Base-by-base conservation (phyloP, 2,888 invertebrate genomes). In the Mimumesa dahlbomi region DNA sequence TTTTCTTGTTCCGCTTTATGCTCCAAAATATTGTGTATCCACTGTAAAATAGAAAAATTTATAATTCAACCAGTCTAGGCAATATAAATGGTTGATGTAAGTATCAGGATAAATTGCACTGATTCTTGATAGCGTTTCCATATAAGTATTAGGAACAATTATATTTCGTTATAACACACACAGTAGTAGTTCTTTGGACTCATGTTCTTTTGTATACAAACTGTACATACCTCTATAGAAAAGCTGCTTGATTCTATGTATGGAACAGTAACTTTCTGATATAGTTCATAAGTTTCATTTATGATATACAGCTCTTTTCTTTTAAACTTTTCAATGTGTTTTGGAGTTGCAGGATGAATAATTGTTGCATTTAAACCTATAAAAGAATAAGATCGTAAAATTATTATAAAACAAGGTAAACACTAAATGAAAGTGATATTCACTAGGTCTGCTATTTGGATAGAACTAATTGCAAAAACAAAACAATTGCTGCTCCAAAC, bases 21-120 rank as follows among this genome's bases (percentile, higher is more conserved):
- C 59, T 97, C 95, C 54, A 99, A 89, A 71, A 99, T 97, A 89
- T 99, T 99, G 89, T 96, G 95, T 0, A 99, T 95, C 99, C 99
- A 99, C 96, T 98, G 90, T 16, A 93, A 93, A 70, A 59, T 73
- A 73, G 64, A 56, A 29, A 19, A 54, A n/a, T n/a, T n/a, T n/a
- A n/a, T n/a, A n/a, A n/a, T n/a, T n/a, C n/a, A n/a, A n/a, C n/a
- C n/a, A n/a, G n/a, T 36, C 11, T 36, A 13, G 1, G n/a, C n/a
- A 11, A 11, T n/a, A 1, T 1, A 13, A 36, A 36, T 36, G 1
- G 4, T 36, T n/a, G 4, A n/a, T 5, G 4, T 1, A 1, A 36
- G 9, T 36, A 11, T 7, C n/a, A 11, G 7, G 4, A 34, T n/a
- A 34, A 34, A 34, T 25, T 25, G 25, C 7, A 34, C 11, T 34